Evolutionary conservation across 1,140 invertebrate genomes (phyloP), one percentile per base, ranked within the genome.

Genomic region (Maconellicoccus hirsutus): DNA sequence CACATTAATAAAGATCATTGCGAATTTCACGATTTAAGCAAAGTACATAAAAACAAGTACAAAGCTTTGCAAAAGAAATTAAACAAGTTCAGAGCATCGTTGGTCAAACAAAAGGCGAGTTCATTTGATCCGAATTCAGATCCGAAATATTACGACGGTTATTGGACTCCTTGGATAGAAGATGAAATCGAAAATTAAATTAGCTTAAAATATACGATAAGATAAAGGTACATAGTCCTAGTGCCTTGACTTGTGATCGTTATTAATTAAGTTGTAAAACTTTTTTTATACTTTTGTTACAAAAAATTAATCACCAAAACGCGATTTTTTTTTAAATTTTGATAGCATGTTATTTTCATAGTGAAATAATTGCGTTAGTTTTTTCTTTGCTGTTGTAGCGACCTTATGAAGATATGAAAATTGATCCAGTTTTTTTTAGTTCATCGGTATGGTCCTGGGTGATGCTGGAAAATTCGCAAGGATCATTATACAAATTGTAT

Each of bases 1-100:
- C 85, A 93, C 75, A 81, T 93, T 29, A 78, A 79, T 12, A 78
- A 82, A n/a, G 91, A 93, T 81, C 91, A 90, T 0, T 93, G 91
- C 76, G 91, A 93, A 77, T 84, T 79, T 71, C 80, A 84, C 26
- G 90, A 93, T 80, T 76, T 93, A 21, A 85, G 85, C 8, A 71
- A 23, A 22, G 59, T 8, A 7, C 59, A 61, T 61, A 16, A 8
- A 26, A 66, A 66, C 22, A 4, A 52, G 7, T 66, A 66, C 3
- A 12, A 23, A 6, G 8, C 3, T 25, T 66, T 6, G 61, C 16
- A 66, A 66, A 23, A 4, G 2, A 19, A 66, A 66, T 16, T 66
- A 8, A 16, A 23, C 1, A 26, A 25, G 25, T 66, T 23, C 16
- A 26, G 25, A 26, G 25, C 22, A 66, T 3, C 8, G 10, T 22